Evolutionary conservation across 2,888 invertebrate species (phyloP).

Genomic region (Caenorhabditis japonica): DNA sequence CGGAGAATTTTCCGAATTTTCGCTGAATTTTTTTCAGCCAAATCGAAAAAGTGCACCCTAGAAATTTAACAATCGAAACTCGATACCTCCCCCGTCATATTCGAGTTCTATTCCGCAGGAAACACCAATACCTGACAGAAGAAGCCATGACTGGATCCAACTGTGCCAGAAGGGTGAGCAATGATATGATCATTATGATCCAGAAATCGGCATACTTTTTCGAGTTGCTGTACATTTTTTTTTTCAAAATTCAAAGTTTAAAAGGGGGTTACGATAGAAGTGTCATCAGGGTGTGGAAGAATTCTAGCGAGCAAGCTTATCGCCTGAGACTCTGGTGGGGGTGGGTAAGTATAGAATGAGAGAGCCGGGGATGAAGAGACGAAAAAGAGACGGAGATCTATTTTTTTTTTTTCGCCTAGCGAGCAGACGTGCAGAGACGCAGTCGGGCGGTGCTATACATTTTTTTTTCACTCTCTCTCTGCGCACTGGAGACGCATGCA

Average conservation of each 20-base stretch:
- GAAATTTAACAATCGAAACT: too few species aligned
- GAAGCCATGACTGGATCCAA: slow-evolving; percentile 27
- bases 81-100: too few species aligned
- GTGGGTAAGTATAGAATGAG: slow-evolving; percentile 41
- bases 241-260: not conserved
- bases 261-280: slow-evolving; percentile 19
- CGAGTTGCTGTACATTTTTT: slow-evolving; percentile 18
- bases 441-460: slow-evolving; percentile 2
- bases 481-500: not conserved
- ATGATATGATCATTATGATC: slow-evolving; percentile 35
- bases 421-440: not conserved
- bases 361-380: slow-evolving; percentile 13
- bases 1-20: too few species aligned
- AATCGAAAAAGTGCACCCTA: too few species aligned
- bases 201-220: slow-evolving; percentile 18
- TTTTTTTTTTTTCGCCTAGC: slow-evolving; percentile 4
- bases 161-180: slow-evolving; percentile 35
- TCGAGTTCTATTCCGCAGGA: too few species aligned
- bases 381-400: slow-evolving; percentile 2
- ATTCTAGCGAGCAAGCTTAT: slow-evolving; percentile 2
- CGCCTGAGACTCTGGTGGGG: slow-evolving; percentile 32
- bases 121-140: slow-evolving; percentile 50
- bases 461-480: slow-evolving; percentile 1
- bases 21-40: too few species aligned
- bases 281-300: slow-evolving; percentile 7